Base-by-base conservation (phyloP, 2,888 invertebrate genomes). In the Andrena marginata region DNA sequence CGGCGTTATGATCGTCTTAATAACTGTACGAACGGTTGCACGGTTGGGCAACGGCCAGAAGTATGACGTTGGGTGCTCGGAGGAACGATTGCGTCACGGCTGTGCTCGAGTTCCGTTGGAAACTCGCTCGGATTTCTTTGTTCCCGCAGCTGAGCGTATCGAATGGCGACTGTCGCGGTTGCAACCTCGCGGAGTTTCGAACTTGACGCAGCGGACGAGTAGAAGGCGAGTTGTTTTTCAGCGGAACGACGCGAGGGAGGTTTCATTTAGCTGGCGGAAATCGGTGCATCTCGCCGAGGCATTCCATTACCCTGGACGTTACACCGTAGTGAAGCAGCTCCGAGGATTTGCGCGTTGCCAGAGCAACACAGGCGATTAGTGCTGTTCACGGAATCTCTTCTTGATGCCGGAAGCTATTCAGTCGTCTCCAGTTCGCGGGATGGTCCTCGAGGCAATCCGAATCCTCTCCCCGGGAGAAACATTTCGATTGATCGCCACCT, bases 1-100 rank as follows among this genome's bases (percentile, higher is more conserved):
- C 80, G 1, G 54, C 54, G 67, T 80, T 80, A 80, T 33, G 72
- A 33, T 33, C 56, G 81, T 23, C 62, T 62, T 48, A 26, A 51
- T 72, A 80, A 79, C 59, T 64, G 79, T 63, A 26, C 48, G 23
- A n/a, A 49, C 29, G 29, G 29, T 16, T 51, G 23, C 8, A 42
- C 48, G 70, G 23, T 80, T 68, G 81, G 31, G 80, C 67, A 80
- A 80, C 71, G 8, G 2, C 8, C 16, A 13, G 64, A 29, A 42
- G n/a, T 31, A 29, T 33, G 72, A 67, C 60, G 62, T 31, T 48
- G 1, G n/a, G 7, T 29, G 64, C 20, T 4, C 5, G 48, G 60
- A 71, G 29, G 54, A 65, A 48, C 3, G 71, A 63, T 72, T 72
- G 56, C 72, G 35, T 70, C 79, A 69, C 33, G 6, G 29, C 16